A percentile compares a stretch with the other conserved stretches of the same genome.
Conservation (phyloP, 2,888 invertebrate species). For the Timema podura region DNA sequence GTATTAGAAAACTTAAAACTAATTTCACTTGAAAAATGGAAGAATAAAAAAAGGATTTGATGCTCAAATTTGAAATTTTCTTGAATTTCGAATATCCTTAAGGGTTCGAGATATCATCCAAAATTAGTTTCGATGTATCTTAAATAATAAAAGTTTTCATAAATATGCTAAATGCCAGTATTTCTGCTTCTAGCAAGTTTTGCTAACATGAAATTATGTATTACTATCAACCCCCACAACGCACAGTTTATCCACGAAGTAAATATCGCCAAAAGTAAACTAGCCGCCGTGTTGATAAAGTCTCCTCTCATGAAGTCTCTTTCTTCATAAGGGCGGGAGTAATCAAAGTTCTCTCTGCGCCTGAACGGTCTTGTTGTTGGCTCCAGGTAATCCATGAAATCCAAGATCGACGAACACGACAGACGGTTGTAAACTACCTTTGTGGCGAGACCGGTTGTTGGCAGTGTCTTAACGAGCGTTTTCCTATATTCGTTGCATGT, state of each 20-base stretch:
- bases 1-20: no score
- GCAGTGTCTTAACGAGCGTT: constrained; percentile 54
- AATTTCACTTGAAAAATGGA: no score
- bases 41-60: no score
- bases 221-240: constrained; percentile 50
- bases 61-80: no score
- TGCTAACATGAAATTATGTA: constrained; percentile 13
- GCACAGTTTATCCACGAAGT: constrained; percentile 59
- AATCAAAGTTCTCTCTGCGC: constrained; percentile 21
- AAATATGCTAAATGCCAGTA: no score
- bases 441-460: constrained; percentile 22
- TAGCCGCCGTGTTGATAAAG: constrained; percentile 67
- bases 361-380: constrained; percentile 41
- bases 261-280: constrained; percentile 61
- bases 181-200: background rate
- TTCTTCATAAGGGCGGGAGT: constrained; percentile 17
- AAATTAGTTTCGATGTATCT: no score
- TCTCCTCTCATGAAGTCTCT: constrained; percentile 19
- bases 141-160: no score
- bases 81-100: no score
- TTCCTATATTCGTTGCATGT: constrained; percentile 74
- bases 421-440: constrained; percentile 24
- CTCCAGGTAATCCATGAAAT: constrained; percentile 81
- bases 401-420: constrained; percentile 43
- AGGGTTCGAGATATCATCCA: no score